Conservation (phyloP, 2,113 vertebrate species). For the Halichoerus grypus region DNA sequence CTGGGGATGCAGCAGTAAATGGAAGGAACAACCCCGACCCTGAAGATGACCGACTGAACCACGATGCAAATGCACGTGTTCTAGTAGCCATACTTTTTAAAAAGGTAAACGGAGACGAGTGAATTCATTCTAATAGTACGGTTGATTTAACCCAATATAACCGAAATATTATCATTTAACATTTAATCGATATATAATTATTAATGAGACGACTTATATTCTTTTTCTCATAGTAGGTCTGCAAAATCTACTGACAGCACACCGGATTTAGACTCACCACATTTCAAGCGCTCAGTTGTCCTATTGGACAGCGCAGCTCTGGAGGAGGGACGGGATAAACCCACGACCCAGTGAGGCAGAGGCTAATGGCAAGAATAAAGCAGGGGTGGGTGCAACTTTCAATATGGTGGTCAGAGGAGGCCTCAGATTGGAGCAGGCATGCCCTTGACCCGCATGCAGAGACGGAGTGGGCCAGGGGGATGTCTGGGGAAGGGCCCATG, state of each 20-base stretch:
- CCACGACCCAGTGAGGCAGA: background rate
- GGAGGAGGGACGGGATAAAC: background rate
- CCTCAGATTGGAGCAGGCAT: background rate
- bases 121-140: background rate
- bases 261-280: background rate
- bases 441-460: background rate
- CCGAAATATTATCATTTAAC: background rate
- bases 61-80: background rate
- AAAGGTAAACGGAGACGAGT: background rate
- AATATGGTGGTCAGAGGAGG: background rate
- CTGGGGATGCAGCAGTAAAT: background rate
- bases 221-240: background rate
- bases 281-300: rapidly evolving
- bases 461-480: too few species aligned
- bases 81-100: background rate
- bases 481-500: too few species aligned
- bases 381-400: background rate
- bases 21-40: background rate
- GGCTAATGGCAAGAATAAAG: background rate
- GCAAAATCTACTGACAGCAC: background rate
- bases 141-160: background rate
- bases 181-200: background rate
- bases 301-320: background rate
- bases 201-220: too few species aligned
- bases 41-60: background rate